Evolutionary conservation across 2,797 vertebrate species (phyloP), one percentile per base, ranked within the genome.

Genomic region (Dicrostonyx torquatus): DNA sequence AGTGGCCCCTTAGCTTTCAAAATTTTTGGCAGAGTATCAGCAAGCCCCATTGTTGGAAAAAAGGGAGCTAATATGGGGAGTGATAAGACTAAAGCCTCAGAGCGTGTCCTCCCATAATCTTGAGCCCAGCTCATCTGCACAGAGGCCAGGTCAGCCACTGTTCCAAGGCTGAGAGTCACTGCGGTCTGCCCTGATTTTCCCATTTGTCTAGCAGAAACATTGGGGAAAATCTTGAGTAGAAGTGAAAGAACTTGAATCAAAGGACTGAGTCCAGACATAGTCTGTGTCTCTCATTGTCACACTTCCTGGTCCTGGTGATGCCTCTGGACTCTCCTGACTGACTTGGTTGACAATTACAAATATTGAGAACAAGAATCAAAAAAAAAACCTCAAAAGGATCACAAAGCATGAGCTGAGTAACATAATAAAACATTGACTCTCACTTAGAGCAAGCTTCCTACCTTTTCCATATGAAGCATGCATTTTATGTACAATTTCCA

Each of bases 401-500:
- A 20, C 64, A 86, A 88, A 82, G 48, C 22, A 4, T 0, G 10
- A 72, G 43, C 62, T 53, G 72, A 89, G 94, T 80, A 92, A 96
- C 89, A 62, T 93, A 94, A 93, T 93, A 91, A 92, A 92, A 89
- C n/a, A 20, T 66, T 50, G 79, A 64, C 83, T 77, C 45, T 92
- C 29, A 48, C 64, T 93, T 87, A 84, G 40, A 87, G 89, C 97
- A 93, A 97, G 94, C 96, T 97, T 94, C 90, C 95, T 92, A 95
- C 95, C 90, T 93, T 95, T 93, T 93, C 91, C 93, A 95, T 92
- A 95, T 95, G 79, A 96, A 96, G 94, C 84, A 37, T 80, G 75
- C 53, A 3, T 89, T 97, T 97, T 94, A 96, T 96, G 70, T 87
- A 73, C n/a, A 93, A 85, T 96, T 96, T 97, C 94, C 95, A 94